Base-by-base conservation (phyloP, 2,888 invertebrate genomes). In the Julus scanicus region DNA sequence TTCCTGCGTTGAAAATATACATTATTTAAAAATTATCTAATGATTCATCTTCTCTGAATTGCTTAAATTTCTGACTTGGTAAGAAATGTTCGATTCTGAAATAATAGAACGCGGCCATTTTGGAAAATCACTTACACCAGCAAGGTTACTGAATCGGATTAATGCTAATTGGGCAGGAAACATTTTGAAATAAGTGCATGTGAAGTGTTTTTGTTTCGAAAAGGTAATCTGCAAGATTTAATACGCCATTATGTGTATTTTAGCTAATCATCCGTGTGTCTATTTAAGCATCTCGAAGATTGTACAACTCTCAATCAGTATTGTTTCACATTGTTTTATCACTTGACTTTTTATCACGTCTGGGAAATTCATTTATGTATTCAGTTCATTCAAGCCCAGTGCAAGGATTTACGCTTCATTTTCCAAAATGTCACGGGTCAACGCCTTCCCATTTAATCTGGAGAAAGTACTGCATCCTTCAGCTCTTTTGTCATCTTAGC, bases 341-440 rank as follows among this genome's bases (percentile, higher is more conserved):
- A 29, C 29, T 71, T n/a, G 29, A 71, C 29, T 29, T 17, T 71
- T 71, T 71, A 71, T 29, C 71, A 71, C 11, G 3, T 8, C 5
- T 9, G 71, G n/a, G 2, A 71, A 71, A 71, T 71, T 29, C 71
- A 71, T 71, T 71, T 71, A 71, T 44, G 44, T 44, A 44, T 71
- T 71, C 29, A 29, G 20, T 29, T 71, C 71, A 71, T 71, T 11
- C 29, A 71, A 71, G 71, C 63, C 63, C 20, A 20, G 29, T 17
- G 9, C 29, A 0, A 71, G 71, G 71, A 71, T 71, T 71, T 71
- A 71, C 71, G 71, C 71, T 71, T n/a, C 71, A 71, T 71, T 71
- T 71, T 71, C 71, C 29, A 20, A 71, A 71, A 71, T 71, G 71
- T 71, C 71, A 71, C 29, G 71, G 71, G 71, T 71, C 71, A 71